phyloP scores from a whole-genome alignment of 35 echinoderm and acorn worm species.

The Heliocidaris erythrogramma region DNA sequence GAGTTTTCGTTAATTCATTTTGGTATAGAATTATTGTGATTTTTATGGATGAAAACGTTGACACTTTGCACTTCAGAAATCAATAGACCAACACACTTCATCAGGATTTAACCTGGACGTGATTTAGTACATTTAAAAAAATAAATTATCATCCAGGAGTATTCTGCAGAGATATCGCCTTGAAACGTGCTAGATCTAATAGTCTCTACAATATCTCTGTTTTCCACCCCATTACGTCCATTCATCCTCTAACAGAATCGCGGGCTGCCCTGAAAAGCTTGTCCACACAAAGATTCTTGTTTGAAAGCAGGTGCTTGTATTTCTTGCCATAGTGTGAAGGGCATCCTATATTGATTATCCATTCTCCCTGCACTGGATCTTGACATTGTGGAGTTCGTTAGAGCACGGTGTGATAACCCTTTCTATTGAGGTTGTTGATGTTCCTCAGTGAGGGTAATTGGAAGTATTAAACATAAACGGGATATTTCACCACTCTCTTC shows the following conservation, averaged over 20 bases:
- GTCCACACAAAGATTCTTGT: neutral
- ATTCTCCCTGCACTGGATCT: neutral
- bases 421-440: too few relatives aligned
- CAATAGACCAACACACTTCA: neutral
- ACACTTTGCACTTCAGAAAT: neutral
- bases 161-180: neutral
- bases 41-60: neutral
- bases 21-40: neutral
- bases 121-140: neutral
- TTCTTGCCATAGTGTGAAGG: neutral
- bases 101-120: neutral
- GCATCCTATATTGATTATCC: neutral
- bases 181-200: neutral
- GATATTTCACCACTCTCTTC: too few relatives aligned
- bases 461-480: too few relatives aligned
- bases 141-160: neutral
- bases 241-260: neutral
- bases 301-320: neutral
- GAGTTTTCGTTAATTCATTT: neutral
- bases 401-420: neutral
- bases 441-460: too few relatives aligned
- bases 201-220: neutral
- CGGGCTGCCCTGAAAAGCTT: neutral
- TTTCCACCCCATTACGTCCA: neutral
- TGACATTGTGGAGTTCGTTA: neutral